phyloP scores from a whole-genome alignment of 2,797 vertebrate genomes.

The Argya squamiceps region DNA sequence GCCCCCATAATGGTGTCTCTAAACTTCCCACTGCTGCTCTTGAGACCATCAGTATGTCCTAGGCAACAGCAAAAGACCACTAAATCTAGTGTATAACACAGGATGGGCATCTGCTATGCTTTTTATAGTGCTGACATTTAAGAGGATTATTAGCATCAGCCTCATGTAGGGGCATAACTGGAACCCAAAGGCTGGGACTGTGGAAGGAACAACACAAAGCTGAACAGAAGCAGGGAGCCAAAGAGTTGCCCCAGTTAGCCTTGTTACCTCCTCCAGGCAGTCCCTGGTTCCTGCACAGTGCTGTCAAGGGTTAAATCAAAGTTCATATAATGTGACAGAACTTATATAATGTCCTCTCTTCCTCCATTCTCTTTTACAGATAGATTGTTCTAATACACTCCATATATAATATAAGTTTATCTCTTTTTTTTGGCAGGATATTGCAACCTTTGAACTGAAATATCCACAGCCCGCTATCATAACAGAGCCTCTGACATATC shows the following conservation, averaged over 20 bases:
- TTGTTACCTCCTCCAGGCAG: background rate
- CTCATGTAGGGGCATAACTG: background rate
- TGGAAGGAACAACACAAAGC: background rate
- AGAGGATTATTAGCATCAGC: background rate
- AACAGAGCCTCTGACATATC: conserved; percentile 37
- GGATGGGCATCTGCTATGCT: background rate
- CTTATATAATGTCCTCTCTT: background rate
- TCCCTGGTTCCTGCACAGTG: background rate
- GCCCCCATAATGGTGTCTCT: background rate
- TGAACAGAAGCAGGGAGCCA: background rate
- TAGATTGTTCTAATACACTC: background rate
- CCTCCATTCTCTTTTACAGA: background rate
- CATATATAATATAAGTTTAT: background rate
- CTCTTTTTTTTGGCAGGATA: conserved; percentile 2
- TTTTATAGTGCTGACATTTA: background rate
- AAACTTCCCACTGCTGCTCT: background rate
- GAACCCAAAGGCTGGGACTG: background rate
- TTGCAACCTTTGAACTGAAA: conserved; percentile 49
- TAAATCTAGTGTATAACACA: background rate
- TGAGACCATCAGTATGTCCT: background rate
- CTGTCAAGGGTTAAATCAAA: background rate
- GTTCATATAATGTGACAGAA: background rate
- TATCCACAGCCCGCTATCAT: background rate
- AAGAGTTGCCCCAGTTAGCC: background rate
- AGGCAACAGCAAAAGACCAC: background rate